Percentiles rank a stretch among this genome's conserved stretches.
These are phyloP conservation scores for Clytia hemisphaerica DNA, from an alignment of 30 jellyfish, hydroid and myxozoan species.

Conservation along the genomic window DNA sequence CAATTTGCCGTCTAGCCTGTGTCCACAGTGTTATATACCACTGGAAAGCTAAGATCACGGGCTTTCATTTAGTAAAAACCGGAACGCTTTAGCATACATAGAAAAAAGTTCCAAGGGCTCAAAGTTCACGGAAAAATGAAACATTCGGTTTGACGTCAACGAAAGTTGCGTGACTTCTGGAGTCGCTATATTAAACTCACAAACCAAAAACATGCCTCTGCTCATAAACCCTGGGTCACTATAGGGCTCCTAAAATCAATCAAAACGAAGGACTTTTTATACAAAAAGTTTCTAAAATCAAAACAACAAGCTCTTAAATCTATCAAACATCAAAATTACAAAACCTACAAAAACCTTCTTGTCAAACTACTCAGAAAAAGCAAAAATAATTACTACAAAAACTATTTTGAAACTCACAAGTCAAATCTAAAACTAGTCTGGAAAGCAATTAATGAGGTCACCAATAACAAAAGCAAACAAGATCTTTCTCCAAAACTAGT, in stretches of 20 bases:
- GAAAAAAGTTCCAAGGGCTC: no score
- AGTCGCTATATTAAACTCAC: background rate
- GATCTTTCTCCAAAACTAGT: slow-evolving; percentile 10
- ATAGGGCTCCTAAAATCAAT: background rate
- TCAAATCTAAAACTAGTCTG: slow-evolving; percentile 31
- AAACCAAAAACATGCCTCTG: background rate
- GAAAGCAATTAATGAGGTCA: slow-evolving; percentile 41
- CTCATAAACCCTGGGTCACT: slow-evolving; percentile 29
- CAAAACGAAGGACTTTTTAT: background rate
- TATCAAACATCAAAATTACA: slow-evolving; percentile 8
- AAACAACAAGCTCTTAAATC: background rate
- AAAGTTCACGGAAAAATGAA: no score
- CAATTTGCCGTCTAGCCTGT: no score
- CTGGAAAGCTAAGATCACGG: no score
- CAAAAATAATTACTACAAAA: slow-evolving; percentile 24
- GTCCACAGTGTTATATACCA: no score
- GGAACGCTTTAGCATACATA: no score
- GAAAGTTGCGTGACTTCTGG: no score
- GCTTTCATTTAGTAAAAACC: no score
- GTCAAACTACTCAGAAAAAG: slow-evolving; percentile 24
- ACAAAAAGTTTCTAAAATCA: background rate
- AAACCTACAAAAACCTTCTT: slow-evolving; percentile 15
- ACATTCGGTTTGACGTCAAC: no score
- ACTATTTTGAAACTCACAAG: slow-evolving; percentile 18
- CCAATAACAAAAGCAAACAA: slow-evolving; percentile 8